A percentile compares a stretch with the other conserved stretches of the same genome.
Evolutionary conservation across 2,888 invertebrate genomes (phyloP).

Genomic region (Aelia acuminata): DNA sequence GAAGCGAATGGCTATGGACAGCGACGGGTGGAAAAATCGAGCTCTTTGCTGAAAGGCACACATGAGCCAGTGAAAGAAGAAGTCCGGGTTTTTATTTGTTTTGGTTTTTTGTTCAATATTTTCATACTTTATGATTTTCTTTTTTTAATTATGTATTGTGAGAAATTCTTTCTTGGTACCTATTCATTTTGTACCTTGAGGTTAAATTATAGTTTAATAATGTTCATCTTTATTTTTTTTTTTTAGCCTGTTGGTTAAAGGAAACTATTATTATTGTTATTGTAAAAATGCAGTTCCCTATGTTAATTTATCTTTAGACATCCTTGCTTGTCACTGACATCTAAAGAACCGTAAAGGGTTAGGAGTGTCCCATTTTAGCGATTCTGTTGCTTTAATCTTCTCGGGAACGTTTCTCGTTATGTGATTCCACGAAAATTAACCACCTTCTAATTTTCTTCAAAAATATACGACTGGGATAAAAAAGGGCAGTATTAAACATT

Average conservation of each 20-base stretch:
- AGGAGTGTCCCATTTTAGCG: not conserved
- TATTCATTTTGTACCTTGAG: too few species aligned
- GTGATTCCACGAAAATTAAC: not conserved
- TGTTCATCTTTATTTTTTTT: too few species aligned
- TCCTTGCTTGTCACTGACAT: not conserved
- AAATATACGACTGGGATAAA: not conserved
- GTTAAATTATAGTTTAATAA: too few species aligned
- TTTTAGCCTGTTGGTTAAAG: not conserved
- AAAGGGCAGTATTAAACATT: not conserved
- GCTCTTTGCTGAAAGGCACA: too few species aligned
- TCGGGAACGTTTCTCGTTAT: not conserved
- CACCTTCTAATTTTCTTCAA: not conserved
- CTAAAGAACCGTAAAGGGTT: not conserved
- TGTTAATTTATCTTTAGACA: not conserved
- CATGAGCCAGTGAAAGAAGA: too few species aligned
- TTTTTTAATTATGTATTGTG: too few species aligned
- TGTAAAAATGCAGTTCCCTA: not conserved
- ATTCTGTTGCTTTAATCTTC: constrained; percentile 13
- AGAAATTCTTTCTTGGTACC: too few species aligned
- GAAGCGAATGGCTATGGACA: too few species aligned
- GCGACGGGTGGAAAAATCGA: too few species aligned
- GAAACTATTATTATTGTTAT: not conserved
- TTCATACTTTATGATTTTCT: too few species aligned
- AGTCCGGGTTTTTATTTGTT: too few species aligned
- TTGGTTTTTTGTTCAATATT: too few species aligned